These are phyloP conservation scores for Sitodiplosis mosellana DNA, from an alignment of 1,140 invertebrate species.

Conservation along the genomic window DNA sequence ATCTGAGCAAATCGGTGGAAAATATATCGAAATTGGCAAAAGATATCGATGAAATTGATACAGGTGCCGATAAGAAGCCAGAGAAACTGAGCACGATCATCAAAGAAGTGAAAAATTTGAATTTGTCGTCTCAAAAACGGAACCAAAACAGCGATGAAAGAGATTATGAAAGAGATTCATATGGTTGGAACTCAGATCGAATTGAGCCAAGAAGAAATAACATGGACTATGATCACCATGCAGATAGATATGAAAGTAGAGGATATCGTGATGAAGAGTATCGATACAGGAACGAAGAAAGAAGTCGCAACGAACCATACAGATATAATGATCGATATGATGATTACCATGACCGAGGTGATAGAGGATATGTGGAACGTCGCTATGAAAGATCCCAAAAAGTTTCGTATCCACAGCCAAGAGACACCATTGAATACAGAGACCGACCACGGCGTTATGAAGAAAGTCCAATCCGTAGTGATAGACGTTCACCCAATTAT, in stretches of 20 bases:
- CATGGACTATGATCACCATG: background rate
- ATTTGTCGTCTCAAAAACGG: background rate
- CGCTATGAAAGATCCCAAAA: no score
- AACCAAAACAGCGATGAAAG: background rate
- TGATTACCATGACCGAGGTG: no score
- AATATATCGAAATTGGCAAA: background rate
- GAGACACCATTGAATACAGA: no score
- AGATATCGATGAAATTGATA: background rate
- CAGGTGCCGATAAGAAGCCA: background rate
- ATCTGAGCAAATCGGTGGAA: constrained; percentile 1
- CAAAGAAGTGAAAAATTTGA: background rate
- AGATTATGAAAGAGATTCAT: background rate
- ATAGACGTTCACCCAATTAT: no score
- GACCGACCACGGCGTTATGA: no score
- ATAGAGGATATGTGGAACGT: no score
- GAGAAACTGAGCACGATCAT: background rate
- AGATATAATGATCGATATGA: no score
- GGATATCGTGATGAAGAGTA: background rate
- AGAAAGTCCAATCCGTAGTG: no score
- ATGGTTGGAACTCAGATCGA: background rate
- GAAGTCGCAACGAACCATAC: no score
- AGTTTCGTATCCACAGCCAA: no score
- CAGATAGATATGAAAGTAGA: background rate
- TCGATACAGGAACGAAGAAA: background rate
- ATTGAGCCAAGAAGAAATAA: constrained; percentile 1